Conservation (phyloP, 2,113 vertebrate species). For the Silurus meridionalis region DNA sequence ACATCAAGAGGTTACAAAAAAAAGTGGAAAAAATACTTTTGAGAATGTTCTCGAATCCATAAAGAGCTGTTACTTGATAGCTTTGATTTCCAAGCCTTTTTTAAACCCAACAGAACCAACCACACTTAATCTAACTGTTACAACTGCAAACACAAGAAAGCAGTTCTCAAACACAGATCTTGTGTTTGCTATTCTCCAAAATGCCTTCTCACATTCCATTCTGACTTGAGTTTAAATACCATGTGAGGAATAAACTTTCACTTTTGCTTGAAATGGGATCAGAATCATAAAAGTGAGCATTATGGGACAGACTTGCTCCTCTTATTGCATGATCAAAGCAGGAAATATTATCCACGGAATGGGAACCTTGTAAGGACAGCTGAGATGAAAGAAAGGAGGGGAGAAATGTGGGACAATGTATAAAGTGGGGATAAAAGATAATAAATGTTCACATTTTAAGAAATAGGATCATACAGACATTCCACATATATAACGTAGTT, state of each 20-base stretch:
- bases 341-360: constrained; percentile 22
- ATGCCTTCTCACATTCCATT: neutral
- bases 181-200: neutral
- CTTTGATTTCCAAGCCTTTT: neutral
- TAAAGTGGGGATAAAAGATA: neutral
- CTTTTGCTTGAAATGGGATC: constrained; percentile 15
- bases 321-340: constrained; percentile 1
- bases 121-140: neutral
- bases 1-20: too few relatives aligned
- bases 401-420: neutral
- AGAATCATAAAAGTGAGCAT: neutral
- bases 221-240: neutral
- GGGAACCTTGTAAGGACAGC: neutral
- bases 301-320: constrained; percentile 12
- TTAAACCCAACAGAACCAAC: neutral
- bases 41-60: too few relatives aligned
- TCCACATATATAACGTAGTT: too few relatives aligned
- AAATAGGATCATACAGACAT: neutral
- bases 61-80: neutral
- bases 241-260: constrained; percentile 20
- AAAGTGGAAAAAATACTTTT: too few relatives aligned
- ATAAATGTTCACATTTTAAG: neutral
- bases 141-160: neutral
- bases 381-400: neutral
- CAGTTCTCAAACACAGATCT: neutral